Base-by-base conservation (phyloP, 2,797 vertebrate species). In the Acrossocheilus wenchowensis region DNA sequence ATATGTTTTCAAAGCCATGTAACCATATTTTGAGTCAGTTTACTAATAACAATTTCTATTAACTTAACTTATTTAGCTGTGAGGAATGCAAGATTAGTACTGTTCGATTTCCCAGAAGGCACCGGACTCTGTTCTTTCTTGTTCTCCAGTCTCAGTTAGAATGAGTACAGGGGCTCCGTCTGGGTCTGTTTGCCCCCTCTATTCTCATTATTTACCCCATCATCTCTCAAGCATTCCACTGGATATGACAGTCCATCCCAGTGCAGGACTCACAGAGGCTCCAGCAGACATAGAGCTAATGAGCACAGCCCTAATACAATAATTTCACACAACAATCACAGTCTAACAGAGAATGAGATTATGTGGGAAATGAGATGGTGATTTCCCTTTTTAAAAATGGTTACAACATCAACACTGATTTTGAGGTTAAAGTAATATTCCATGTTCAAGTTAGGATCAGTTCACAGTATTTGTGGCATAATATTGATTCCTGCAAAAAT, bases 261-360 rank as follows among this genome's bases (percentile, higher is more conserved):
- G 74, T 84, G 82, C 78, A 78, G 81, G 80, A 60, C 66, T 82
- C 80, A 68, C 23, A 74, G 62, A 78, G 60, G 73, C 83, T 78
- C 74, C 83, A 78, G 83, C 19, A 12, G 83, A 52, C 80, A 80
- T 87, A 72, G 88, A 90, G 82, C 81, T 87, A 82, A 89, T 86
- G 60, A 83, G 84, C 45, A 74, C 92, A 92, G 94, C 93, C 93
- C 92, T 92, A 80, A 75, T 90, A 90, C 93, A 93, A 93, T 88
- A 26, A 80, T 84, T 84, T 84, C 77, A 75, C 36, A 81, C 82
- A 54, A 26, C 64, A 60, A 85, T 68, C 39, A 45, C 48, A 23
- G 17, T 39, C 45, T 77, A 73, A 54, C 17, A 34, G 69, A 68
- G 60, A 54, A 77, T 36, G n/a, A 54, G 34, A 48, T 78, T 36